Evolutionary conservation across 2,888 invertebrate species (phyloP).

Genomic region (Patella pellucida): DNA sequence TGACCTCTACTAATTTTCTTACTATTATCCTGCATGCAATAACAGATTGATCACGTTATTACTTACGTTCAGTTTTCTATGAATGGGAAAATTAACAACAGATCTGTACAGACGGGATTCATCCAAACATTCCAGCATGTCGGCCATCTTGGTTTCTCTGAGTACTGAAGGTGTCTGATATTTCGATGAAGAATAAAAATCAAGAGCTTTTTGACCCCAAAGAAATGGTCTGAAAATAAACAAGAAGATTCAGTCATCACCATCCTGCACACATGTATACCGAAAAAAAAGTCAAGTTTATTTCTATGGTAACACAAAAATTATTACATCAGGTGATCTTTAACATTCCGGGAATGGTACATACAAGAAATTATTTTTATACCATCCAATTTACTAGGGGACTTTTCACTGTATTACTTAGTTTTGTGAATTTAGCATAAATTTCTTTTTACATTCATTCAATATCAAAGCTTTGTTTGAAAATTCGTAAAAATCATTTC

Average conservation of each 20-base stretch:
- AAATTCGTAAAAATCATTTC: too few species aligned
- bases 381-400: too few species aligned
- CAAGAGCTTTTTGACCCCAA: conserved; percentile 86
- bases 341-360: too few species aligned
- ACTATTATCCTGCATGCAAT: not conserved
- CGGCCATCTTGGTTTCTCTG: conserved; percentile 81
- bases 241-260: conserved; percentile 12
- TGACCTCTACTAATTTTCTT: not conserved
- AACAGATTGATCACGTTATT: not conserved
- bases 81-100: conserved; percentile 80
- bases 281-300: conserved; percentile 3
- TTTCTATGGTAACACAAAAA: not conserved
- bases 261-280: not conserved
- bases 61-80: conserved; percentile 73
- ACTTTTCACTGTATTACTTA: too few species aligned
- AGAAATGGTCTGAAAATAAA: conserved; percentile 80
- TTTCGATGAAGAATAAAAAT: conserved; percentile 76
- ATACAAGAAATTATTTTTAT: too few species aligned
- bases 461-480: too few species aligned
- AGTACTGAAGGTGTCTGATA: conserved; percentile 76
- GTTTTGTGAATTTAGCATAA: too few species aligned
- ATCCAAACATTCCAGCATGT: conserved; percentile 82
- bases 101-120: conserved; percentile 79
- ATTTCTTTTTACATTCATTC: too few species aligned
- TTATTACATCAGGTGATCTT: too few species aligned